A percentile compares a stretch with the other conserved stretches of the same genome.
These are phyloP conservation scores for Amphipoea oculea DNA, from an alignment of 2,888 invertebrate species.

Conservation along the genomic window DNA sequence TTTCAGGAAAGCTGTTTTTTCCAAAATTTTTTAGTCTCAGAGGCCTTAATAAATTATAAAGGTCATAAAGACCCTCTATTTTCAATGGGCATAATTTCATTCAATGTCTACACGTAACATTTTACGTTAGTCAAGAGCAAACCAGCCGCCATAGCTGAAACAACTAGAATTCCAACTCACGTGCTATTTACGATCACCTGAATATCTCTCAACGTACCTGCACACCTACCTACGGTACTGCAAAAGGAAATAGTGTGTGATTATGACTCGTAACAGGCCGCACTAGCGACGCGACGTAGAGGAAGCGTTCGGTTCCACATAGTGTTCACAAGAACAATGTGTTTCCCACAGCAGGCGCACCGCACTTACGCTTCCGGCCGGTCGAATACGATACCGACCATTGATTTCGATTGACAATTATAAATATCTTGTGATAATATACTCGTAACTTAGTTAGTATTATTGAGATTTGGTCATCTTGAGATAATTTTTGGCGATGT, in stretches of 20 bases:
- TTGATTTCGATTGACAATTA: constrained; percentile 62
- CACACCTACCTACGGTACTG: constrained; percentile 12
- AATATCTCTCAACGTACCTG: constrained; percentile 18
- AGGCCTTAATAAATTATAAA: too few species aligned
- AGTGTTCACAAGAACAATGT: constrained; percentile 75
- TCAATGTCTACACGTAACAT: neutral
- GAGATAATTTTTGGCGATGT: neutral
- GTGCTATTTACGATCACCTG: constrained; percentile 39
- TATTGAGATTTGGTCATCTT: constrained; percentile 8
- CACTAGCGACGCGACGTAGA: constrained; percentile 61
- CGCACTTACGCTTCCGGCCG: constrained; percentile 61
- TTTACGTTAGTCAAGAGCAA: neutral
- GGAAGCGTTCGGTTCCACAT: constrained; percentile 76
- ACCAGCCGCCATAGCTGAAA: neutral
- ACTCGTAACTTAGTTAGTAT: constrained; percentile 9
- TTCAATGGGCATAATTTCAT: neutral
- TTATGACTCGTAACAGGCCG: constrained; percentile 59
- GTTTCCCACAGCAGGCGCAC: constrained; percentile 74
- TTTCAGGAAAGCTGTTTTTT: neutral
- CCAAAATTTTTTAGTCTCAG: neutral
- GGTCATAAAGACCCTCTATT: neutral
- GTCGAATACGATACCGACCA: constrained; percentile 57
- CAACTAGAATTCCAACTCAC: neutral
- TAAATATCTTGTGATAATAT: constrained; percentile 63
- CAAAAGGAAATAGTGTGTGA: constrained; percentile 60